Percentiles rank a stretch among this genome's conserved stretches.
These are phyloP conservation scores for Cardiocondyla obscurior DNA, from an alignment of 1,140 invertebrate genomes.

Conservation along the genomic window DNA sequence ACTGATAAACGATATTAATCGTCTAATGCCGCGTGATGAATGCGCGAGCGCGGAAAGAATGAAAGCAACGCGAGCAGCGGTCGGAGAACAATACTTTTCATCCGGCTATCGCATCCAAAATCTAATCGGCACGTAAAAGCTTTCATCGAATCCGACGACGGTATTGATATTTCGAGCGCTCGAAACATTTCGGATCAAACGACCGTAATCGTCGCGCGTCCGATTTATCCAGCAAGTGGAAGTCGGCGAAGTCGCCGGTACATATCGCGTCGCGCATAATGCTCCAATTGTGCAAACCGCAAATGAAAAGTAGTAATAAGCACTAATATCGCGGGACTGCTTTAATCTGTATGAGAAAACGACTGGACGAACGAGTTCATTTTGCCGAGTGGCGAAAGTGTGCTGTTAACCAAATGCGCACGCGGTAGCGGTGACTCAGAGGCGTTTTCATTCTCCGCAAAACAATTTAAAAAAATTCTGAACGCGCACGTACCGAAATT, in stretches of 20 bases:
- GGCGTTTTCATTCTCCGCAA: background rate
- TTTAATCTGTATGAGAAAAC: constrained; percentile 36
- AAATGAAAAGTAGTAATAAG: constrained; percentile 41
- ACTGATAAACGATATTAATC: constrained; percentile 45
- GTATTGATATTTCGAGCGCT: background rate
- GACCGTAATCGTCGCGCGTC: background rate
- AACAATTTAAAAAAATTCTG: constrained; percentile 29
- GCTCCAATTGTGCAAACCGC: constrained; percentile 5
- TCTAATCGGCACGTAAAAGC: background rate
- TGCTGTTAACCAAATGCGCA: constrained; percentile 35
- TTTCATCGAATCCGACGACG: constrained; percentile 18
- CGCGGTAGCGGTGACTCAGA: background rate
- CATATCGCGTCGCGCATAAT: constrained; percentile 24
- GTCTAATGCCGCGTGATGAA: background rate
- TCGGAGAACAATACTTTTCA: too few species aligned
- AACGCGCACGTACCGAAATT: constrained; percentile 24
- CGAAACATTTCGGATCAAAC: background rate
- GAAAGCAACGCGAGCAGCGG: constrained; percentile 1
- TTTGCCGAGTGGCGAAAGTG: constrained; percentile 8
- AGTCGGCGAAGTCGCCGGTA: background rate
- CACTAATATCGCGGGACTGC: constrained; percentile 30
- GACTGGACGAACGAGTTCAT: constrained; percentile 8
- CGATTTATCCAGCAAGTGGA: constrained; percentile 7
- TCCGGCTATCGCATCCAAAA: background rate
- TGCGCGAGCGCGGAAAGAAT: constrained; percentile 6